Conservation (phyloP, 2,888 invertebrate genomes). For the Teleogryllus oceanicus region DNA sequence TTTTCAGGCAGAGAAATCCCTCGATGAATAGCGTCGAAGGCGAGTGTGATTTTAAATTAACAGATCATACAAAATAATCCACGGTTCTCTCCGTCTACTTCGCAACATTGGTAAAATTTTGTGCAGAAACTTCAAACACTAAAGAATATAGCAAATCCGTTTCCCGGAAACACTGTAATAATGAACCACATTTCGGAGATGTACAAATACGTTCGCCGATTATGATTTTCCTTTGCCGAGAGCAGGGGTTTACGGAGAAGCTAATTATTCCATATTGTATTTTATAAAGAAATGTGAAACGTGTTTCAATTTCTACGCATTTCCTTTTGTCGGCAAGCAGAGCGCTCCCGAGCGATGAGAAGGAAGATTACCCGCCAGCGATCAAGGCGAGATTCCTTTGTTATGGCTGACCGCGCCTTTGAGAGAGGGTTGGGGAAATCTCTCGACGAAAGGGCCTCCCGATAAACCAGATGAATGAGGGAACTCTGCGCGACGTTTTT, state of each 20-base stretch:
- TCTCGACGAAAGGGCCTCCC: not conserved
- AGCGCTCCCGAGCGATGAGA: too few relatives aligned
- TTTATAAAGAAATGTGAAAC: not conserved
- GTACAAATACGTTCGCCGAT: not conserved
- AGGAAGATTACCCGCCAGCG: too few relatives aligned
- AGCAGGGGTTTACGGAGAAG: not conserved
- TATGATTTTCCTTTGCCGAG: not conserved
- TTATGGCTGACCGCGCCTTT: too few relatives aligned
- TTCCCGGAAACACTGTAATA: conserved; percentile 7
- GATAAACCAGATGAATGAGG: not conserved
- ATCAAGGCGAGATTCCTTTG: too few relatives aligned
- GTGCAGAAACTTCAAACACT: not conserved
- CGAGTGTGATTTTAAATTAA: too few relatives aligned
- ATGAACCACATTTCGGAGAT: not conserved
- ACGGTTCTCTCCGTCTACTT: too few relatives aligned
- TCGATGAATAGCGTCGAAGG: too few relatives aligned
- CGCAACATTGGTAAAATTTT: not conserved
- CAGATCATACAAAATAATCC: too few relatives aligned
- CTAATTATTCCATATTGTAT: not conserved
- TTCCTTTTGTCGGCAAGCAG: not conserved
- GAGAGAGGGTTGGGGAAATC: too few relatives aligned
- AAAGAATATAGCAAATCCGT: not conserved
- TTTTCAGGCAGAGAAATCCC: too few relatives aligned
- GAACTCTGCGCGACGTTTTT: not conserved
- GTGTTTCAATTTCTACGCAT: not conserved